Evolutionary conservation across 2,113 vertebrate species (phyloP).

Genomic region (Paradoxurus hermaphroditus): DNA sequence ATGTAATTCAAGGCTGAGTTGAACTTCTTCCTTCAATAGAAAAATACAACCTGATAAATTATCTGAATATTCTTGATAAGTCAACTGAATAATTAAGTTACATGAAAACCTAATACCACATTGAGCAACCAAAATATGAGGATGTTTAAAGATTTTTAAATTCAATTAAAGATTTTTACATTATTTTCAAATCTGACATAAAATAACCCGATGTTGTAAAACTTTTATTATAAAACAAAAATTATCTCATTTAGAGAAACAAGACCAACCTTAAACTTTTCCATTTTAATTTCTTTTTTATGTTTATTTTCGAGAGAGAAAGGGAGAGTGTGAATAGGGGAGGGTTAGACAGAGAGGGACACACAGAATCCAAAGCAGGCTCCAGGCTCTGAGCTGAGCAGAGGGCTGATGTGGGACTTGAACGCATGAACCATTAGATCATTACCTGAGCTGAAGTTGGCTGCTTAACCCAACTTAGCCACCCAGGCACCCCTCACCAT

Average conservation of each 20-base stretch:
- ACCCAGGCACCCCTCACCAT: background rate
- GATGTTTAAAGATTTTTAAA: background rate
- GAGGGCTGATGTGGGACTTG: no score
- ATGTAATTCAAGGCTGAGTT: background rate
- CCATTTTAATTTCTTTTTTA: background rate
- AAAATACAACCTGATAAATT: background rate
- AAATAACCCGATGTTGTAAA: background rate
- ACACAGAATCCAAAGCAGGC: no score
- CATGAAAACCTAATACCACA: background rate
- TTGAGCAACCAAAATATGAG: background rate
- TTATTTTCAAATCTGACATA: conserved; percentile 28
- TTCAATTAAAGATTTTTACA: background rate
- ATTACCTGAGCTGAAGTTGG: no score
- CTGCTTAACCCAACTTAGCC: no score
- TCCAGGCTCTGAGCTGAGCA: no score
- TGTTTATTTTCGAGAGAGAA: no score
- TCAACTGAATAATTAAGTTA: conserved; percentile 32
- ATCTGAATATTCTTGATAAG: background rate
- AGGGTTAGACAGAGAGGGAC: no score
- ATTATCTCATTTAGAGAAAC: conserved; percentile 3
- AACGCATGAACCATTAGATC: no score
- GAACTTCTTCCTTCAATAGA: background rate
- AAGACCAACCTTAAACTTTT: background rate
- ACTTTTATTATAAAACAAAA: conserved; percentile 7
- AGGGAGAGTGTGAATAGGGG: no score